Base-by-base conservation (phyloP, 2,797 vertebrate genomes). In the Clarias laeviceps region DNA sequence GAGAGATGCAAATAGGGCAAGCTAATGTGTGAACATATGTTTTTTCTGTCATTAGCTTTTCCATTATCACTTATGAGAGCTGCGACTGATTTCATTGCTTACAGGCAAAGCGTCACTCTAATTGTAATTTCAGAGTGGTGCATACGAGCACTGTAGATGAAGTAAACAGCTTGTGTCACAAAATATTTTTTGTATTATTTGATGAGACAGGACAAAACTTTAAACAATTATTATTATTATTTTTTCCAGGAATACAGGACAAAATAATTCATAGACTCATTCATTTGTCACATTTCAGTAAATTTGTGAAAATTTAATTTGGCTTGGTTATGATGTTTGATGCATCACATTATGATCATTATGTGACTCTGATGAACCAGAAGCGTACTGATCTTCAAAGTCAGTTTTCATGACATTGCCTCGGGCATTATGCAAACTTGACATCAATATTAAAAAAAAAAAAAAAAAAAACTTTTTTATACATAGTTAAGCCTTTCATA, bases 21-120 rank as follows among this genome's bases (percentile, higher is more conserved):
- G 72, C 45, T 89, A 88, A 90, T 89, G 90, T 89, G 90, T 88
- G 90, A 89, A 88, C 88, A 90, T 90, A 89, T 88, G 90, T 90
- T 89, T 68, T 54, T 61, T 79, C 81, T 89, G 85, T 89, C 88
- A 90, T 90, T 90, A 89, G 86, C 88, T 88, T 88, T 88, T 85
- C 87, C 88, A 90, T 90, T 88, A 89, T 88, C 87, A 74, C 86
- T 87, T 88, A 82, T 81, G 87, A 85, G 85, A 87, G 77, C 83
- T 40, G 84, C 79, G 82, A 80, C 83, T 89, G 87, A 84, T 87
- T 89, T 82, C 62, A 73, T 89, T 88, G 90, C 88, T 90, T 85
- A 88, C 85, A 84, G 87, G 85, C 80, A 84, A 54, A 89, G 85
- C 83, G 80, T 80, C 17, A 15, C 73, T 88, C 80, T 85, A 77